These are phyloP conservation scores for Melanotaenia duboulayi DNA, from an alignment of 2,113 vertebrate genomes.

Conservation along the genomic window DNA sequence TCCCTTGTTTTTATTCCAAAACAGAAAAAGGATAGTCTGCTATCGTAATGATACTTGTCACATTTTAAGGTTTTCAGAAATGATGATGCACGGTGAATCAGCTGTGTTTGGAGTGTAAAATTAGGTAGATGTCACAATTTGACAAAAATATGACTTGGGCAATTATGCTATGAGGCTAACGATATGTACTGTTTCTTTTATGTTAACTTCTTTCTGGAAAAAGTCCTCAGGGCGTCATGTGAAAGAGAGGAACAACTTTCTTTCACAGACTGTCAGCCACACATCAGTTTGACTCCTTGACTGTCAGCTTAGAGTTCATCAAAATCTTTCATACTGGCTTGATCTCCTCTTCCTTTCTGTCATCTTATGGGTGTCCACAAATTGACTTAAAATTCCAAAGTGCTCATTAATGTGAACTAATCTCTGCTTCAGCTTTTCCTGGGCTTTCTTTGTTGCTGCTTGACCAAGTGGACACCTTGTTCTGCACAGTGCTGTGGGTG, in stretches of 20 bases:
- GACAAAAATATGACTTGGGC: too few relatives aligned
- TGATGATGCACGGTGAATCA: too few relatives aligned
- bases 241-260: conserved; percentile 18
- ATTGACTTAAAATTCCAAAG: conserved; percentile 69
- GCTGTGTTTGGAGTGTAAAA: too few relatives aligned
- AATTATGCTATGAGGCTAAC: too few relatives aligned
- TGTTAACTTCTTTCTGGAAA: background rate
- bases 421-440: conserved; percentile 33
- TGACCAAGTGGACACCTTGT: conserved; percentile 48
- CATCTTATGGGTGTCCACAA: conserved; percentile 38
- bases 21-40: conserved; percentile 11
- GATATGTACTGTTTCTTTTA: conserved; percentile 2
- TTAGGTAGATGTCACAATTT: too few relatives aligned
- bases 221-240: conserved; percentile 10
- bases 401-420: conserved; percentile 65
- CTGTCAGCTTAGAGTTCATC: conserved; percentile 45
- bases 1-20: conserved; percentile 14
- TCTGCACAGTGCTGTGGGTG: conserved; percentile 59
- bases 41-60: conserved; percentile 9
- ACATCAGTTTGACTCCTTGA: conserved; percentile 29
- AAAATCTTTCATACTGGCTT: conserved; percentile 19
- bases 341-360: conserved; percentile 32
- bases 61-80: too few relatives aligned
- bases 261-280: conserved; percentile 48
- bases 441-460: conserved; percentile 62